Conservation (phyloP, 2,113 vertebrate species). For the Progne subis region DNA sequence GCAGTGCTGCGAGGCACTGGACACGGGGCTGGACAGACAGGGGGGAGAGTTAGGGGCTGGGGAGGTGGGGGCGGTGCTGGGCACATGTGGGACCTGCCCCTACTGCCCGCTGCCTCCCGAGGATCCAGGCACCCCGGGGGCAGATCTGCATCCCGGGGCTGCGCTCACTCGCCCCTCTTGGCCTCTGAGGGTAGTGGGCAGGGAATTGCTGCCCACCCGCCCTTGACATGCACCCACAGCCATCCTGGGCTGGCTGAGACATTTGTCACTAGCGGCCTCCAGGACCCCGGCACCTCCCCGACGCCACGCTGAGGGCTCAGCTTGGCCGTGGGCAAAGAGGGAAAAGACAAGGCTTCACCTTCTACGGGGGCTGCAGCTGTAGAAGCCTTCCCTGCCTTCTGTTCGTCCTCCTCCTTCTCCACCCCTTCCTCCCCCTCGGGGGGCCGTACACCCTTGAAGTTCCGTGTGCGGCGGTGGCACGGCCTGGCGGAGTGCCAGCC, state of each 20-base stretch:
- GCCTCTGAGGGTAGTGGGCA: not conserved
- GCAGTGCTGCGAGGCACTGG: not conserved
- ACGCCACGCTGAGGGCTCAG: rapidly evolving
- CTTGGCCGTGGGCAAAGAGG: rapidly evolving
- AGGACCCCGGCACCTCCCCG: no score
- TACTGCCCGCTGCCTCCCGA: not conserved
- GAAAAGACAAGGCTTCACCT: not conserved
- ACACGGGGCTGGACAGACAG: rapidly evolving
- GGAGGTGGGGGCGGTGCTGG: not conserved
- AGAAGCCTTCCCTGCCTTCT: not conserved
- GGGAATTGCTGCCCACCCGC: not conserved
- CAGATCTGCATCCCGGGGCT: no score
- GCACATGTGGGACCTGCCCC: rapidly evolving
- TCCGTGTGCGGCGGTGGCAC: not conserved
- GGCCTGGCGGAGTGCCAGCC: not conserved
- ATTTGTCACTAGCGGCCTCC: not conserved
- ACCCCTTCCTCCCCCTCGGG: not conserved
- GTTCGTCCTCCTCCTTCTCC: not conserved
- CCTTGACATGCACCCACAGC: not conserved
- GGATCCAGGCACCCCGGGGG: no score
- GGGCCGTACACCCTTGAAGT: not conserved
- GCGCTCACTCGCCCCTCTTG: not conserved
- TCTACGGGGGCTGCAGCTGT: not conserved
- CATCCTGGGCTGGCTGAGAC: not conserved
- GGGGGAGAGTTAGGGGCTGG: rapidly evolving